Evolutionary conservation across 2,797 vertebrate genomes (phyloP).

Genomic region (Chelmon rostratus): DNA sequence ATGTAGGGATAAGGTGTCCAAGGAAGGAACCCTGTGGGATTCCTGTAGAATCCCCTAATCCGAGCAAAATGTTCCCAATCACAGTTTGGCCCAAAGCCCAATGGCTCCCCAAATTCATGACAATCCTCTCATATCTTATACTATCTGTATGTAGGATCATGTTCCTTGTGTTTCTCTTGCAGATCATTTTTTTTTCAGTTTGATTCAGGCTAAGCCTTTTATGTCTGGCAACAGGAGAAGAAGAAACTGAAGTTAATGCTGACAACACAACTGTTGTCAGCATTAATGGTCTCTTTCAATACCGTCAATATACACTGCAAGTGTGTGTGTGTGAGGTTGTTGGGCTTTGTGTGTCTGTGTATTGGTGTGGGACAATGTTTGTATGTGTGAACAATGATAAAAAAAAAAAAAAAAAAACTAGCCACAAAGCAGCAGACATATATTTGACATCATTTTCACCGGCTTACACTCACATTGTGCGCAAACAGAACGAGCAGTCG

Average conservation of each 20-base stretch:
- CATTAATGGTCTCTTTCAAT: background rate
- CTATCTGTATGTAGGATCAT: background rate
- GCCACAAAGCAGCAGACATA: conserved; percentile 25
- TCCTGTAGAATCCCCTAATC: background rate
- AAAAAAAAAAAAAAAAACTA: conserved; percentile 4
- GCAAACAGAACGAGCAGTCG: conserved; percentile 4
- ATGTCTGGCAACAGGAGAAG: too few species aligned
- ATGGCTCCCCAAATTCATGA: background rate
- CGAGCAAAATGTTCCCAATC: background rate
- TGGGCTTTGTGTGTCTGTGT: background rate
- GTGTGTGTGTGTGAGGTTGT: background rate
- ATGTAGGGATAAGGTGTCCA: background rate
- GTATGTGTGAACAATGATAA: conserved; percentile 4
- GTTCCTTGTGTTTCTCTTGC: background rate
- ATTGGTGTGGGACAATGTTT: background rate
- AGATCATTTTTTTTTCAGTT: background rate
- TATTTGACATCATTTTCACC: conserved; percentile 44
- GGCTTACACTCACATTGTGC: conserved; percentile 1
- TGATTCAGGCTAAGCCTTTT: background rate
- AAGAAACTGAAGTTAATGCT: too few species aligned
- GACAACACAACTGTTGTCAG: background rate
- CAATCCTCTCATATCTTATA: background rate
- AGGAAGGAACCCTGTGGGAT: background rate
- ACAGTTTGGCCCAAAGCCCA: background rate
- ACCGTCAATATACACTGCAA: background rate